Base-by-base conservation (phyloP, 2,113 vertebrate species). In the Chaetura pelagica region DNA sequence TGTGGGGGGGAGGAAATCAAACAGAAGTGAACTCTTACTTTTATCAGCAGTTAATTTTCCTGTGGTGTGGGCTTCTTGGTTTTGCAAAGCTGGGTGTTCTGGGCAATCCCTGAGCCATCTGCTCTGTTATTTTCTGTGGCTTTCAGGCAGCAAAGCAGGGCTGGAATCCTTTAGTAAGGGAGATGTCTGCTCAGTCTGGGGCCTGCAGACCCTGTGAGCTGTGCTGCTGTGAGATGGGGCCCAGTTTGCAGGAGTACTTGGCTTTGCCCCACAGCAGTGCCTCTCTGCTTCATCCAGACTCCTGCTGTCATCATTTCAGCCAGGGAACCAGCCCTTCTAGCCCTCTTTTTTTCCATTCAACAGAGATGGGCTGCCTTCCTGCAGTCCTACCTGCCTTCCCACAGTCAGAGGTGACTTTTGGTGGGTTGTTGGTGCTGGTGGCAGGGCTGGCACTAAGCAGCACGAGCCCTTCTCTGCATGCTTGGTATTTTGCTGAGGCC, bases 381-480 rank as follows among this genome's bases (percentile, higher is more conserved):
- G 42, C 80, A 64, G 13, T 38, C 14, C 35, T 40, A 7, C 61
- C 29, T 62, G 15, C 72, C 30, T 40, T 21, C 7, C 63, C 22
- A 6, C 5, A 6, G 46, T 18, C 20, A 48, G 19, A 48, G 46
- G 54, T 58, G 66, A 57, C 59, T 40, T 13, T 58, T 7, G 23
- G 64, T 85, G 69, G 27, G 61, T 68, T 30, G 10, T 34, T 78
- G 38, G 32, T n/a, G n/a, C 46, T 49, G 63, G 58, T 55, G 78
- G 10, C 20, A 14, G 62, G 48, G 40, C 59, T 74, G 35, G 23
- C 54, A 26, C 34, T 26, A 23, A 40, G 75, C 51, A 57, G 66
- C 57, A 4, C 32, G 12, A 44, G 14, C 57, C 35, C 46, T 48
- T 61, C 57, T 22, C 44, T 1, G 0, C 2, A 3, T 9, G 15